Evolutionary conservation across 2,797 vertebrate genomes (phyloP).

Genomic region (Melanitta fusca): DNA sequence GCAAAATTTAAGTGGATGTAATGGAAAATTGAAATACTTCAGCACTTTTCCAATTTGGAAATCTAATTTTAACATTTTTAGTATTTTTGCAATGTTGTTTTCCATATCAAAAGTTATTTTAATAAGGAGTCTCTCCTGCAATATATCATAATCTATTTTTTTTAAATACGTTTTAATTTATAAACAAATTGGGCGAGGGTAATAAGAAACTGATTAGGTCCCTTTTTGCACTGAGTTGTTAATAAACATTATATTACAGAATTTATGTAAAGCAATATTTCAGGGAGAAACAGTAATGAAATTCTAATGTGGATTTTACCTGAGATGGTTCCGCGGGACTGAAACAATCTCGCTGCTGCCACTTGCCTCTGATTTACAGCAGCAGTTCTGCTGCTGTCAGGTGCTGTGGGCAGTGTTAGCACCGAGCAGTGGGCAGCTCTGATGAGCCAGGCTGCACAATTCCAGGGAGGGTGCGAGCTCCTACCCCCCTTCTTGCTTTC

Average conservation of each 20-base stretch:
- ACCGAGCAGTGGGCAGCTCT: neutral
- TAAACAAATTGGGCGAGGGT: slow-evolving; percentile 18
- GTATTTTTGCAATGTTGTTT: neutral
- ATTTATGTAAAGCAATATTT: slow-evolving; percentile 33
- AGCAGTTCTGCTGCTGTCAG: neutral
- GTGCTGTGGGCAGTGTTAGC: neutral
- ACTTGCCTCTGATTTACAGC: slow-evolving; percentile 24
- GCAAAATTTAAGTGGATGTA: neutral
- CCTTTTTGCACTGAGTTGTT: neutral
- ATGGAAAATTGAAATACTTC: slow-evolving; percentile 32
- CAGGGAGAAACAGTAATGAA: neutral
- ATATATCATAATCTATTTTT: neutral
- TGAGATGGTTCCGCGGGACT: neutral
- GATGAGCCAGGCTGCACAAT: neutral
- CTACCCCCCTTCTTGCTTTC: neutral
- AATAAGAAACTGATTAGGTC: slow-evolving; percentile 2
- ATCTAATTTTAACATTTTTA: neutral
- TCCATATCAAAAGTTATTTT: neutral
- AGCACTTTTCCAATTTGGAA: neutral
- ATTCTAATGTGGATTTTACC: slow-evolving; percentile 33
- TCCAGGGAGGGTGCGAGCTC: neutral
- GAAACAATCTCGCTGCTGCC: slow-evolving; percentile 13
- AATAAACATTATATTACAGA: neutral
- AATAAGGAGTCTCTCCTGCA: neutral
- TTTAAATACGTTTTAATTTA: neutral